These are phyloP conservation scores for Lates calcarifer DNA, from an alignment of 2,113 vertebrate genomes.

Conservation along the genomic window DNA sequence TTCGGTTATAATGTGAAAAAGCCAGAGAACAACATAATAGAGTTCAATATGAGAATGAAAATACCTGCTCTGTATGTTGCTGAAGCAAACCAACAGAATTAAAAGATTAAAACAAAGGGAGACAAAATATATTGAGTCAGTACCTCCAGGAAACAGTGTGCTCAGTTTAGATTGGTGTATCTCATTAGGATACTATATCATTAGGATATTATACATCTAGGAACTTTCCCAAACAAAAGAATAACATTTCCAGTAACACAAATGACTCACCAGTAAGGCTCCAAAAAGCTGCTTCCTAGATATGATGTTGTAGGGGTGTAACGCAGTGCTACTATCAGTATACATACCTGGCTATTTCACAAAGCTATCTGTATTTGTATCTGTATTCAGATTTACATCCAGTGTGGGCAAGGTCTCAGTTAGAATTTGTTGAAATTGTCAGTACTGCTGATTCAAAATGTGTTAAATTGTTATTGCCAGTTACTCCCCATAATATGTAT, in stretches of 20 bases:
- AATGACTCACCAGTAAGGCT: slow-evolving; percentile 25
- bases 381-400: background rate
- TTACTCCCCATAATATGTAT: too few species aligned
- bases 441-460: background rate
- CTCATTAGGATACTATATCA: slow-evolving; percentile 46
- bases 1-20: slow-evolving; percentile 43
- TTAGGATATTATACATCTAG: slow-evolving; percentile 37
- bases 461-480: background rate
- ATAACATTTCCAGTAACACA: slow-evolving; percentile 6
- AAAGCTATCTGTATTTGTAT: background rate
- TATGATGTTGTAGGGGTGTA: background rate
- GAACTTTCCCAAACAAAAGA: slow-evolving; percentile 42
- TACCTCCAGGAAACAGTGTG: slow-evolving; percentile 51
- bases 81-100: slow-evolving; percentile 12
- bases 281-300: slow-evolving; percentile 7
- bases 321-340: background rate
- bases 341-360: background rate
- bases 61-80: slow-evolving; percentile 26
- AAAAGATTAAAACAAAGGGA: slow-evolving; percentile 25
- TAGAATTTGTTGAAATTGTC: too few species aligned
- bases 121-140: slow-evolving; percentile 19
- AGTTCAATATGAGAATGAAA: slow-evolving; percentile 36
- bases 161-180: slow-evolving; percentile 54
- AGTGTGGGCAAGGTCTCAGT: background rate
- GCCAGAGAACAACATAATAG: slow-evolving; percentile 22